phyloP scores from a whole-genome alignment of 2,888 invertebrate genomes.

The Cantharis lateralis region DNA sequence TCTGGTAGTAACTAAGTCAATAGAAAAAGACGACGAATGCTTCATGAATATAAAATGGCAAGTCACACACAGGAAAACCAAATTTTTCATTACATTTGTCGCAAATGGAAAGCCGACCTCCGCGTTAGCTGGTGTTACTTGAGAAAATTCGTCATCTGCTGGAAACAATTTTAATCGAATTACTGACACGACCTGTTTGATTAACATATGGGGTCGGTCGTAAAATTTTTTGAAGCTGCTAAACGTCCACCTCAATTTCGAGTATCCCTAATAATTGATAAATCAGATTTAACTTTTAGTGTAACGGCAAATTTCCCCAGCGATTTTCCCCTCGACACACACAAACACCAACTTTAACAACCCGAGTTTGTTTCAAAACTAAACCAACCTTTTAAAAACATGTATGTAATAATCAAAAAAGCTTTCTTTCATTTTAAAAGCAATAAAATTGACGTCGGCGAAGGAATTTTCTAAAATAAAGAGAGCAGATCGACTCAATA shows the following conservation, averaged over 20 bases:
- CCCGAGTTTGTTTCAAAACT: neutral
- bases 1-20: neutral
- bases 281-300: neutral
- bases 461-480: neutral
- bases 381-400: neutral
- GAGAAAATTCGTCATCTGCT: neutral
- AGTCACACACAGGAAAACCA: conserved; percentile 5
- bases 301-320: conserved; percentile 1
- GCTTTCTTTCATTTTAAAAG: neutral
- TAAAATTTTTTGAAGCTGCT: neutral
- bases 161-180: neutral
- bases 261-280: neutral
- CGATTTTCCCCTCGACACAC: neutral
- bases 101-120: conserved; percentile 15
- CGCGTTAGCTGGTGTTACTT: neutral
- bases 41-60: conserved; percentile 14
- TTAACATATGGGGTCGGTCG: neutral
- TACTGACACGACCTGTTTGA: neutral
- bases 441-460: neutral
- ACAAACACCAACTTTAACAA: neutral
- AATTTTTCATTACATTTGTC: conserved; percentile 23
- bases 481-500: neutral
- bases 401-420: neutral
- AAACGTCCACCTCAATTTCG: neutral
- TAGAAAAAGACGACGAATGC: conserved; percentile 1